Base-by-base conservation (phyloP, 2,113 vertebrate species). In the Eleginops maclovinus region DNA sequence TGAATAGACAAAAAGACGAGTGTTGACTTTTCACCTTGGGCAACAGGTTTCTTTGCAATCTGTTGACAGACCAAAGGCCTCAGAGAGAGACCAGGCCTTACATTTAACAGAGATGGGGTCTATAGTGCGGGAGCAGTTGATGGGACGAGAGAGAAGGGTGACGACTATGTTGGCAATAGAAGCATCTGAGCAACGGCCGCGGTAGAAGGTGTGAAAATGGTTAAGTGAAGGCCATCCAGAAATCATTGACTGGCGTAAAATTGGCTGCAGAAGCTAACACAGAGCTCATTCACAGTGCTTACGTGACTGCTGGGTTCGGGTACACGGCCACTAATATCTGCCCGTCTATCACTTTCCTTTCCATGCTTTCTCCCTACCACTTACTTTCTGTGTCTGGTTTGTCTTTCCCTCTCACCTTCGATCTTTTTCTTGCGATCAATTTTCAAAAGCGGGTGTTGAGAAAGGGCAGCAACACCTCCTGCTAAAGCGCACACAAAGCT, bases 11-110 rank as follows among this genome's bases (percentile, higher is more conserved):
- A 78, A 80, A 88, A 77, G 50, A 81, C 26, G 0, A 85, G 77
- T 87, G 88, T 71, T 53, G 65, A 85, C 71, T 79, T 76, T 84
- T 86, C 58, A 85, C 78, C 82, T 78, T 59, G 66, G 71, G 84
- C 79, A 86, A 72, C 72, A 84, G 66, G 65, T 85, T 88, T 65
- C 44, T 84, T 76, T 51, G 74, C 78, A 61, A 77, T 66, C 75
- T 47, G 69, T 72, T 81, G 86, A 88, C 77, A 84, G 86, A 75
- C 51, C 28, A 3, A 14, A 50, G 50, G n/a, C 72, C 75, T 69
- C 55, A 22, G 65, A 81, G 36, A 56, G 72, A 85, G 49, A 65
- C 46, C 44, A 10, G 44, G 73, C 77, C 79, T 74, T 62, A 41
- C 62, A 50, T 82, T 58, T 44, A 87, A 86, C 81, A 79, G 54